phyloP scores from a whole-genome alignment of 2,797 vertebrate species.

The Corythornis leucogaster region DNA sequence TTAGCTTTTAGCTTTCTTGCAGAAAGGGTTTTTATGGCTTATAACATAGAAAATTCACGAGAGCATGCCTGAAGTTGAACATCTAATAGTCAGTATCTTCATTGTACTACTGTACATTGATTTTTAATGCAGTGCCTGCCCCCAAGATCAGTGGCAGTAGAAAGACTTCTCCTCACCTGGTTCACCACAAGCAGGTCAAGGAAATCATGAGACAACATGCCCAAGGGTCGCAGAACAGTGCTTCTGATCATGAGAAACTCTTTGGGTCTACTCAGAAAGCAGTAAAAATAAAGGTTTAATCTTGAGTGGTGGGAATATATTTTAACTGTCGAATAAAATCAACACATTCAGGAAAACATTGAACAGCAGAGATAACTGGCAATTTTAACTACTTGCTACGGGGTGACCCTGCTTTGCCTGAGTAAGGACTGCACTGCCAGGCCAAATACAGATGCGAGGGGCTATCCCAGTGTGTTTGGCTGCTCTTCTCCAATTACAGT shows the following conservation, averaged over 20 bases:
- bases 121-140: slow-evolving; percentile 9
- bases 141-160: neutral
- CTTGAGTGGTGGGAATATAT: neutral
- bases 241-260: slow-evolving; percentile 1
- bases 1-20: neutral
- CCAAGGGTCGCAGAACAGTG: neutral
- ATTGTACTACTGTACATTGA: neutral
- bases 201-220: neutral
- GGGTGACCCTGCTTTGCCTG: slow-evolving; percentile 21
- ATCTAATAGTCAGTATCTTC: neutral
- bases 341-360: slow-evolving; percentile 4
- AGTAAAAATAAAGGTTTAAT: slow-evolving; percentile 16
- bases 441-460: neutral
- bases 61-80: slow-evolving; percentile 7
- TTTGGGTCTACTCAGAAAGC: slow-evolving; percentile 18
- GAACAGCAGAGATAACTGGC: slow-evolving; percentile 6
- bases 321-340: slow-evolving; percentile 10
- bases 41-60: slow-evolving; percentile 9
- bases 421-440: slow-evolving; percentile 12
- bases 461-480: neutral
- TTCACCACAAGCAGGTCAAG: slow-evolving; percentile 12
- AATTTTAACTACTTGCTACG: neutral
- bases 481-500: neutral
- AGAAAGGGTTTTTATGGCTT: slow-evolving; percentile 54
- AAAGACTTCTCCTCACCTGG: neutral